These are phyloP conservation scores for Neopipo cinnamomea DNA, from an alignment of 2,113 vertebrate genomes.

Conservation along the genomic window DNA sequence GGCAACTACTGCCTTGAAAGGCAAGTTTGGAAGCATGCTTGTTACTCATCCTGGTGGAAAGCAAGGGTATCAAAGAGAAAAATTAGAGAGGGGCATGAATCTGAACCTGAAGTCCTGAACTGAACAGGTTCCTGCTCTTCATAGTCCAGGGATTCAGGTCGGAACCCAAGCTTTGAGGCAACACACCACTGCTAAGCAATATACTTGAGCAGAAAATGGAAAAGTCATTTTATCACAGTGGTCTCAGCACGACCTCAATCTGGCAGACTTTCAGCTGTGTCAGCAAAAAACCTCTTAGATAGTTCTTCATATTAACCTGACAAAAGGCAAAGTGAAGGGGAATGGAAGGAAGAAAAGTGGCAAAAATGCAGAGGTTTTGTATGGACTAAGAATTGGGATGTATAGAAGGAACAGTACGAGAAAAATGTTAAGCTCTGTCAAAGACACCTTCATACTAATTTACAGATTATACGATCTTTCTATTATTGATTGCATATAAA, in stretches of 20 bases:
- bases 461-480: not conserved
- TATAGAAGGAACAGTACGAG: not conserved
- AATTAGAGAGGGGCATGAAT: not conserved
- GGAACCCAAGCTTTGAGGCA: not conserved
- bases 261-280: not conserved
- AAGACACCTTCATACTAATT: not conserved
- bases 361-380: not conserved
- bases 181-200: not conserved
- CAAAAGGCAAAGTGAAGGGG: not conserved
- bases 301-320: not conserved
- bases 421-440: not conserved
- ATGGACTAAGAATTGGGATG: not conserved
- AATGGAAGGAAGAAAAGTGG: not conserved
- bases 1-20: not conserved
- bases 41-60: not conserved
- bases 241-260: not conserved
- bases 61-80: not conserved
- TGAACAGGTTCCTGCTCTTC: not conserved
- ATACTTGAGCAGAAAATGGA: not conserved
- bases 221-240: slow-evolving; percentile 10
- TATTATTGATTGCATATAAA: not conserved
- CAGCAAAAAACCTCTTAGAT: not conserved
- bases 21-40: not conserved
- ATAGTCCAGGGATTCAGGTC: not conserved
- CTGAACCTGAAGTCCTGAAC: not conserved